Conservation (phyloP, 2,888 invertebrate species). For the Ischnura elegans region DNA sequence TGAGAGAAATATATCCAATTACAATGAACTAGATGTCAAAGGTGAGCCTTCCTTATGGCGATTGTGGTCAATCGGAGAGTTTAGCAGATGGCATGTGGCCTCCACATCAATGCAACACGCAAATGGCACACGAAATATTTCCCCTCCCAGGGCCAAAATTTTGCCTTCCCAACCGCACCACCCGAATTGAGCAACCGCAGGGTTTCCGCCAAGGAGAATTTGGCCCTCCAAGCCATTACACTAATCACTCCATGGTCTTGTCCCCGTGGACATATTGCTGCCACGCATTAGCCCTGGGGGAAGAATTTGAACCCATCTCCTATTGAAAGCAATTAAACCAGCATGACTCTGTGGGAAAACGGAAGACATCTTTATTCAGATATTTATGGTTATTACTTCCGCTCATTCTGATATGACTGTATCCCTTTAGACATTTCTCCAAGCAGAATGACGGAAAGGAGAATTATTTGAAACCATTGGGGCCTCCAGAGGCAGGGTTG, state of each 20-base stretch:
- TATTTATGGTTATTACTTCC: too few relatives aligned
- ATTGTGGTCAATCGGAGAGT: not conserved
- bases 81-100: not conserved
- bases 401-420: too few relatives aligned
- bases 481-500: too few relatives aligned
- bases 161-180: too few relatives aligned
- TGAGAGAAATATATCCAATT: too few relatives aligned
- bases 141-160: not conserved
- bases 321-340: not conserved
- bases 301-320: not conserved
- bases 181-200: not conserved
- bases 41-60: too few relatives aligned
- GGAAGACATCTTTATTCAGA: too few relatives aligned
- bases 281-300: not conserved
- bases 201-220: not conserved
- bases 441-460: too few relatives aligned
- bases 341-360: too few relatives aligned
- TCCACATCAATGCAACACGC: not conserved
- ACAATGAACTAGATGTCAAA: too few relatives aligned
- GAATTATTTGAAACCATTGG: too few relatives aligned
- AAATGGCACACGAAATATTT: not conserved
- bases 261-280: not conserved
- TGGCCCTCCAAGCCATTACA: not conserved
- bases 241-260: not conserved
- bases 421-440: too few relatives aligned